A percentile compares a stretch with the other conserved stretches of the same genome.
These are phyloP conservation scores for Aphis craccivora DNA, from an alignment of 1,140 invertebrate genomes.

Conservation along the genomic window DNA sequence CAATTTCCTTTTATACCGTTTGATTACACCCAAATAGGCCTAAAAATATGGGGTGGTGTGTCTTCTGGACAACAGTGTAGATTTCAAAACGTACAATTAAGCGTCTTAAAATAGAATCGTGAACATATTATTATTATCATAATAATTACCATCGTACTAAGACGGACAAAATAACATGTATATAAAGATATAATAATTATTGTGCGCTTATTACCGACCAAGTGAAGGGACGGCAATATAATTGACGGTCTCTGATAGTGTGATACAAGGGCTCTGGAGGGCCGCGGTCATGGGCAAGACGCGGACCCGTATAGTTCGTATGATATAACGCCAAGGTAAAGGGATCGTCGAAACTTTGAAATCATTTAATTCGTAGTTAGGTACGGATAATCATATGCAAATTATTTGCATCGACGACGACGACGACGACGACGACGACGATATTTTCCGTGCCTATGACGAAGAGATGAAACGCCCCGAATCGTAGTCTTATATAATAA, in stretches of 20 bases:
- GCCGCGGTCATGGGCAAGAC: background rate
- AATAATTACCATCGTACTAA: background rate
- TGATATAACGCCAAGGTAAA: background rate
- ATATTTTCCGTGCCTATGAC: background rate
- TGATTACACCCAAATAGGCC: background rate
- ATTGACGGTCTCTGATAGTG: background rate
- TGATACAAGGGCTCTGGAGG: no score
- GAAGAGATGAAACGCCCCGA: background rate
- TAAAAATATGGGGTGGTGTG: background rate
- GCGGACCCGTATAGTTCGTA: background rate
- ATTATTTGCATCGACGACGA: background rate
- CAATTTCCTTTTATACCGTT: background rate
- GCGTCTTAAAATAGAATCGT: background rate
- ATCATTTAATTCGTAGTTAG: slow-evolving; percentile 5
- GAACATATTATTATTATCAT: background rate
- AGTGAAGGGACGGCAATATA: background rate
- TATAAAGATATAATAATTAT: background rate
- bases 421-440: no score
- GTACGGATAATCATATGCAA: background rate
- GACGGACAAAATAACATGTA: background rate
- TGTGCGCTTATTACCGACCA: background rate
- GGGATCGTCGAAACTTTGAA: background rate
- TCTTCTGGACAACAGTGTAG: background rate
- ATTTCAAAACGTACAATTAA: background rate
- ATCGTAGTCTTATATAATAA: background rate